phyloP scores from a whole-genome alignment of 2,797 vertebrate species.

The Cheirogaleus major region DNA sequence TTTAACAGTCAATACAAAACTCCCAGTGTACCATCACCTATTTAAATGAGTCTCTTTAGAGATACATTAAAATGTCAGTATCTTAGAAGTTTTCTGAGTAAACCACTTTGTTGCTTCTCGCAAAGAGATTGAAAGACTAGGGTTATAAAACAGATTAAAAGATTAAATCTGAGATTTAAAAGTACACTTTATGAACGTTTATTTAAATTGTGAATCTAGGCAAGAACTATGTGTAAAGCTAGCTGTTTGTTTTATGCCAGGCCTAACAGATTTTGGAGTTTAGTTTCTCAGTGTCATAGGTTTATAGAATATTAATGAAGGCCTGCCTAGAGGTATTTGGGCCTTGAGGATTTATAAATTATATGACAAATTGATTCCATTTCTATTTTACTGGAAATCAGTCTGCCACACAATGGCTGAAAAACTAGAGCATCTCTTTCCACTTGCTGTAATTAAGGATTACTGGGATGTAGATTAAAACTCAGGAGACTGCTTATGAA shows the following conservation, averaged over 20 bases:
- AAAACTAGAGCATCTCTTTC: not conserved
- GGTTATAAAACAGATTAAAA: conserved; percentile 39
- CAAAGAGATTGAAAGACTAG: not conserved
- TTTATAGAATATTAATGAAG: conserved; percentile 6
- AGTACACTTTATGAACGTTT: not conserved
- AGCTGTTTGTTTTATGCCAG: not conserved
- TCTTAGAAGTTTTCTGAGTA: not conserved
- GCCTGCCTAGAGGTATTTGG: not conserved
- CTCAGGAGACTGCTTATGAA: not conserved
- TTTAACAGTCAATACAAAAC: conserved; percentile 10
- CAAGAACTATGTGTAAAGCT: not conserved
- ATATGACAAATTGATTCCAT: not conserved
- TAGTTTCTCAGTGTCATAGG: conserved; percentile 6
- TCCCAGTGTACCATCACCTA: not conserved
- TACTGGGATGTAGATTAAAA: not conserved
- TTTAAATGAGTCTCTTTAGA: conserved; percentile 10
- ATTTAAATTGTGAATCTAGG: conserved; percentile 26
- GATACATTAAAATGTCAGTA: not conserved
- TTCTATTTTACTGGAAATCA: conserved; percentile 19
- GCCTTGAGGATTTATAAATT: conserved; percentile 12
- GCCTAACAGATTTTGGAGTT: not conserved
- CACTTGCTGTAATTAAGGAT: not conserved
- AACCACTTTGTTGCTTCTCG: conserved; percentile 17
- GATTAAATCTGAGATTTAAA: conserved; percentile 5
- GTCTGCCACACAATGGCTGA: not conserved